phyloP scores from a whole-genome alignment of 2,113 vertebrate genomes.

The Xiphorhynchus elegans region DNA sequence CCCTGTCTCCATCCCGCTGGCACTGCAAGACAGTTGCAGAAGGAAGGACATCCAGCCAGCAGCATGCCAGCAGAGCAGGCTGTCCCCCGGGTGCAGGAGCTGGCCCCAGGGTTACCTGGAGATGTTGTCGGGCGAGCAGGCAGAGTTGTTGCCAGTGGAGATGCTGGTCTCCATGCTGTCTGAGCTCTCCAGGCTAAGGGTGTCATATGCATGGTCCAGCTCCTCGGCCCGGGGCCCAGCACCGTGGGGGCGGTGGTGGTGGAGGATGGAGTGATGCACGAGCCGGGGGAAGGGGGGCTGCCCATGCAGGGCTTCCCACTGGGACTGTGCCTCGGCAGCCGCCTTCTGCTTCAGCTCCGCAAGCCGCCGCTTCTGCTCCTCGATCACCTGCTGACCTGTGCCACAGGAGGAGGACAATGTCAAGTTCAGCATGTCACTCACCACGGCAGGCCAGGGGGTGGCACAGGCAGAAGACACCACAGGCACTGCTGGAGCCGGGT shows the following conservation, averaged over 20 bases:
- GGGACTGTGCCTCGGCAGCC: conserved; percentile 89
- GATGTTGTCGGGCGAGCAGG: conserved; percentile 89
- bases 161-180: conserved; percentile 97
- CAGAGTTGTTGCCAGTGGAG: conserved; percentile 90
- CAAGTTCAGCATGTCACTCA: accelerated
- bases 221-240: conserved; percentile 44
- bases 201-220: conserved; percentile 87
- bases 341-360: conserved; percentile 94
- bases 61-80: accelerated
- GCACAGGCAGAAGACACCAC: background rate
- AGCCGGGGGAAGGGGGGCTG: conserved; percentile 73
- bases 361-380: conserved; percentile 91
- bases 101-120: conserved; percentile 76
- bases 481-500: background rate
- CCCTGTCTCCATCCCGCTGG: conserved; percentile 84
- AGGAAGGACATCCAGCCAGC: background rate
- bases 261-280: conserved; percentile 91
- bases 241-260: conserved; percentile 81
- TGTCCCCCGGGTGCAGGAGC: accelerated
- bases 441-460: accelerated
- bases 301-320: conserved; percentile 85
- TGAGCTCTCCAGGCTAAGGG: conserved; percentile 95
- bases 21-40: conserved; percentile 52
- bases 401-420: accelerated
- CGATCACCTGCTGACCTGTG: conserved; percentile 94